These are phyloP conservation scores for Cotesia glomerata DNA, from an alignment of 1,140 invertebrate genomes.

Conservation along the genomic window DNA sequence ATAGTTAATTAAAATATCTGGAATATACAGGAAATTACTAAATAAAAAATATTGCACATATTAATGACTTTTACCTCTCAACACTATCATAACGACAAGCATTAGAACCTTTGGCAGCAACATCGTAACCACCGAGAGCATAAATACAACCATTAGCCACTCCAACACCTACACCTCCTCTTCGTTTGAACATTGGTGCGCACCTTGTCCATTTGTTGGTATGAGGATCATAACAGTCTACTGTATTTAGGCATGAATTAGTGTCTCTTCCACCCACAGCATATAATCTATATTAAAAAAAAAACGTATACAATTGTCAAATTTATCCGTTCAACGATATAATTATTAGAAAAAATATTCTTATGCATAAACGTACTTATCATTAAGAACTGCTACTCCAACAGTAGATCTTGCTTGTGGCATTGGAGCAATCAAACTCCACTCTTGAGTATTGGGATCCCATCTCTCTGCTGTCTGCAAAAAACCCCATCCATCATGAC, in stretches of 20 bases:
- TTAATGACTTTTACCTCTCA: constrained; percentile 79
- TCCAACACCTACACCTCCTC: constrained; percentile 89
- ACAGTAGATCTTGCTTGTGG: constrained; percentile 84
- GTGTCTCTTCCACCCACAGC: constrained; percentile 93
- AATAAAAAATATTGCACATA: background rate
- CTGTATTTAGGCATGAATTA: constrained; percentile 86
- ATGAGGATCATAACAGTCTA: constrained; percentile 92
- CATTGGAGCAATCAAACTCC: constrained; percentile 90
- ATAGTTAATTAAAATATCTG: constrained; percentile 11
- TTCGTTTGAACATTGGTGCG: constrained; percentile 85
- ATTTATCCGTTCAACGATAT: background rate
- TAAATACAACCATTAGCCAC: constrained; percentile 84
- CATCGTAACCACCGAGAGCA: constrained; percentile 89
- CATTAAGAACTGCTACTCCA: constrained; percentile 85
- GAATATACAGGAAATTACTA: constrained; percentile 32
- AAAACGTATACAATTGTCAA: constrained; percentile 1
- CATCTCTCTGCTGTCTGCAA: constrained; percentile 91
- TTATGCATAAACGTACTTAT: constrained; percentile 64
- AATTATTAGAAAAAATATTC: background rate
- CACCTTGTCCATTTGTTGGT: constrained; percentile 88
- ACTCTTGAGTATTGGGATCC: constrained; percentile 84
- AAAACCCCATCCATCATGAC: constrained; percentile 95
- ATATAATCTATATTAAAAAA: constrained; percentile 71
- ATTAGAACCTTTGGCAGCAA: constrained; percentile 81
- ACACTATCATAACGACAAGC: constrained; percentile 87